Evolutionary conservation across 2,113 vertebrate species (phyloP).

Genomic region (Agapornis roseicollis): DNA sequence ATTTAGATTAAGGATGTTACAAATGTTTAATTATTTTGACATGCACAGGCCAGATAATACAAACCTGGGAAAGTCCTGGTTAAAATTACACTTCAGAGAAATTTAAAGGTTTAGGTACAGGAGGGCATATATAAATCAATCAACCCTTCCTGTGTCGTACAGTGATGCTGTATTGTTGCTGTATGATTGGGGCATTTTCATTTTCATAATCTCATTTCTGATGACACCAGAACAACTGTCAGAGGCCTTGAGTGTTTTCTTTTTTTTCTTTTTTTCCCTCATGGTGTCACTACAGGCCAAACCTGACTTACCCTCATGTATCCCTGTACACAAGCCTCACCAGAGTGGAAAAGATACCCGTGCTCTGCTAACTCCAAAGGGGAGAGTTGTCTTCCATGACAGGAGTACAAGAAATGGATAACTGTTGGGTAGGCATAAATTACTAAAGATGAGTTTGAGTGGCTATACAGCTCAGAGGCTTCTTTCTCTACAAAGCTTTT

Average conservation of each 20-base stretch:
- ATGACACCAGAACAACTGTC: background rate
- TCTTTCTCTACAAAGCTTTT: background rate
- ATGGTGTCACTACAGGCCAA: conserved; percentile 10
- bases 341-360: background rate
- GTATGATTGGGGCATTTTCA: background rate
- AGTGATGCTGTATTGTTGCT: background rate
- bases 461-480: background rate
- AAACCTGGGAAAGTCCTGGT: background rate
- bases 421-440: background rate
- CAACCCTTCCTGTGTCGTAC: background rate
- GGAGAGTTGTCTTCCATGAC: background rate
- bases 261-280: background rate
- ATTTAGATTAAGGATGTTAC: background rate
- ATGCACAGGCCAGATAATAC: background rate
- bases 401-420: background rate
- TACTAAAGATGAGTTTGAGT: background rate
- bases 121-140: background rate
- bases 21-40: background rate
- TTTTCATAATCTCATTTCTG: background rate
- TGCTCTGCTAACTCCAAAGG: background rate
- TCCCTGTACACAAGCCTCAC: background rate
- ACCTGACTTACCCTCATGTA: background rate
- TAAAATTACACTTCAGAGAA: background rate
- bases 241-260: background rate
- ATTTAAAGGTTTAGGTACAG: background rate